These are phyloP conservation scores for Xestobium rufovillosum DNA, from an alignment of 2,888 invertebrate genomes.

Conservation along the genomic window DNA sequence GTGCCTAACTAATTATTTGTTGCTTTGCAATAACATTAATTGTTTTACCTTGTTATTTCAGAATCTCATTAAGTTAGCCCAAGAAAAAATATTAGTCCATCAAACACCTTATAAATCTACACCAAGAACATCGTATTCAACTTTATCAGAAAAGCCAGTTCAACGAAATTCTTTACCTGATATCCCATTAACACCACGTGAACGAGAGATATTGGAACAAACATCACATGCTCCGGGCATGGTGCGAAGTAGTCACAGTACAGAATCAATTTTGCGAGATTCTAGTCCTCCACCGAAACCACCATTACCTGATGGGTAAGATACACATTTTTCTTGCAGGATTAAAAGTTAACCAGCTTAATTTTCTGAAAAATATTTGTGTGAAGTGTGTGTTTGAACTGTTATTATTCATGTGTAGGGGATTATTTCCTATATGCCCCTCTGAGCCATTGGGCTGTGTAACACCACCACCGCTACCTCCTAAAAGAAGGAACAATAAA, in stretches of 20 bases:
- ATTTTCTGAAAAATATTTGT: too few relatives aligned
- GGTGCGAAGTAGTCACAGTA: constrained; percentile 69
- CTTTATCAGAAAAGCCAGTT: constrained; percentile 43
- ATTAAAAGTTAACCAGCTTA: too few relatives aligned
- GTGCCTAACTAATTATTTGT: too few relatives aligned
- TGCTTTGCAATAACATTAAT: too few relatives aligned
- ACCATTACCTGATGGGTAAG: constrained; percentile 71
- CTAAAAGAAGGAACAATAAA: constrained; percentile 54
- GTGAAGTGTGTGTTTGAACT: too few relatives aligned
- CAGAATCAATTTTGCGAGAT: constrained; percentile 69
- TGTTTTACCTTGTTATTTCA: constrained; percentile 41
- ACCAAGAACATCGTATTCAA: constrained; percentile 42
- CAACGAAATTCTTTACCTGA: constrained; percentile 68
- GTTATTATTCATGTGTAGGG: constrained; percentile 8
- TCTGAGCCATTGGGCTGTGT: constrained; percentile 46
- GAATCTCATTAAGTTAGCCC: constrained; percentile 70
- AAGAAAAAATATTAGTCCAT: constrained; percentile 65
- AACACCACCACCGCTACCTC: constrained; percentile 72
- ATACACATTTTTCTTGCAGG: constrained; percentile 4
- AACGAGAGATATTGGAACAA: constrained; percentile 58
- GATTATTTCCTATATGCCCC: constrained; percentile 27
- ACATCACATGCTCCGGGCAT: constrained; percentile 40
- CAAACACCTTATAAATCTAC: constrained; percentile 37
- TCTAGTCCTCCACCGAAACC: constrained; percentile 80
- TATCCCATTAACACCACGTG: constrained; percentile 76